Evolutionary conservation across 2,888 invertebrate species (phyloP).

Genomic region (Drosophila macrothrix): DNA sequence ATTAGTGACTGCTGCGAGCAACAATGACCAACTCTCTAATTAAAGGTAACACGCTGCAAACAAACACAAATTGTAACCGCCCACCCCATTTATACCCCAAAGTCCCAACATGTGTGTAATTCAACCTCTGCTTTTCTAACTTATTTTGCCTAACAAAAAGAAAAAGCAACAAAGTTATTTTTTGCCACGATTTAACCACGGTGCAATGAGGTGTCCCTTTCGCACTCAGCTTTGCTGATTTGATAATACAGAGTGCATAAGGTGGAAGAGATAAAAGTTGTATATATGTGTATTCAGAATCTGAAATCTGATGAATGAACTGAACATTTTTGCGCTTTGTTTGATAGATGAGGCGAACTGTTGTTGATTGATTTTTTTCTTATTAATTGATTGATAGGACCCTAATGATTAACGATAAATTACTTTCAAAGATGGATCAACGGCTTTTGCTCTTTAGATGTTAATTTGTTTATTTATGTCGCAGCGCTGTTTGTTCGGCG

Average conservation of each 20-base stretch:
- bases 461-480: neutral
- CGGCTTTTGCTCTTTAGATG: neutral
- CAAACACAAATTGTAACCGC: conserved; percentile 41
- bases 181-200: conserved; percentile 56
- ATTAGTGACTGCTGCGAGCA: conserved; percentile 48
- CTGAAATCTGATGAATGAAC: conserved; percentile 1
- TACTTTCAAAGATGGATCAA: neutral
- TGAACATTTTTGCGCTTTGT: neutral
- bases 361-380: neutral
- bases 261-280: neutral
- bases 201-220: conserved; percentile 25
- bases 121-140: conserved; percentile 27
- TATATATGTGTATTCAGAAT: neutral
- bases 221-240: neutral
- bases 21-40: conserved; percentile 52
- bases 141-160: conserved; percentile 36
- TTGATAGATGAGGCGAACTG: conserved; percentile 6
- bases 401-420: neutral
- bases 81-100: conserved; percentile 35
- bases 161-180: conserved; percentile 24
- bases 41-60: conserved; percentile 56
- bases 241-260: neutral
- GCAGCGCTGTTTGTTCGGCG: neutral
- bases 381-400: conserved; percentile 19
- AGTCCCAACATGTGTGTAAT: conserved; percentile 22